Conservation (phyloP, 1,140 invertebrate species). For the Dreissena polymorpha region DNA sequence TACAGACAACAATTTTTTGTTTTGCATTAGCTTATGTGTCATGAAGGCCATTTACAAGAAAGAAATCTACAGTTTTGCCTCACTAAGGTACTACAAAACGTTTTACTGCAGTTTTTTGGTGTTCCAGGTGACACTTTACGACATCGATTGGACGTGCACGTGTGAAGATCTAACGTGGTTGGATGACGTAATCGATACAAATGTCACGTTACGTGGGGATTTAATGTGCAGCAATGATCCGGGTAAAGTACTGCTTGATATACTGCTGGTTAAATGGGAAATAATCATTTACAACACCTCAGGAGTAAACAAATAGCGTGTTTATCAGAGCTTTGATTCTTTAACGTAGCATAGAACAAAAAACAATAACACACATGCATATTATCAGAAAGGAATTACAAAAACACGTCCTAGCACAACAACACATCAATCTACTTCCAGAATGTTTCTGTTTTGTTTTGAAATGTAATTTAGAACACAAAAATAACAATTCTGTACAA, state of each 20-base stretch:
- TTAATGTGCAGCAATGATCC: constrained; percentile 13
- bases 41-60: no score
- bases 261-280: neutral
- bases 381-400: neutral
- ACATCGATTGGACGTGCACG: constrained; percentile 38
- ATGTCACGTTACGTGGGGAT: constrained; percentile 10
- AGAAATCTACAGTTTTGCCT: no score
- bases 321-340: neutral
- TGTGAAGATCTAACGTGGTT: constrained; percentile 25
- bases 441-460: neutral
- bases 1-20: no score
- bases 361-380: neutral
- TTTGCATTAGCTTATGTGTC: no score
- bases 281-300: neutral
- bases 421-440: neutral
- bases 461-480: neutral
- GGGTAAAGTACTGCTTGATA: neutral
- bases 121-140: neutral
- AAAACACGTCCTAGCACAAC: neutral
- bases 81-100: no score
- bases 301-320: neutral
- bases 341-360: neutral
- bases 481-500: no score
- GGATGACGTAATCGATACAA: neutral
- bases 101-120: no score